A percentile compares a stretch with the other conserved stretches of the same genome.
Conservation (phyloP, 2,888 invertebrate species). For the Zele albiditarsus region DNA sequence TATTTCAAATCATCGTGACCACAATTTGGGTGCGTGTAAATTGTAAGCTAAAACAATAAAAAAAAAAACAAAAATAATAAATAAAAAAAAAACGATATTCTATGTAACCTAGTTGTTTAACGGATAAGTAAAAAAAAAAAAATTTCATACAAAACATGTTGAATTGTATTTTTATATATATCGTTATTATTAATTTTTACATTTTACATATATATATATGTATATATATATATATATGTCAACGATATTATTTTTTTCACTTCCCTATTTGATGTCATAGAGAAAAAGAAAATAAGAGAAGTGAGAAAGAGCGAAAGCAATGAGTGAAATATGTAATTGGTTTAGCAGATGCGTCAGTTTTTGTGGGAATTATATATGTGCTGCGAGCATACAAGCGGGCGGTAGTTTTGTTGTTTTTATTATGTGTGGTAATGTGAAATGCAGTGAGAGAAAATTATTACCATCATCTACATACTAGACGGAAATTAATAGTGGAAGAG, state of each 20-base stretch:
- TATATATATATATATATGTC: background rate
- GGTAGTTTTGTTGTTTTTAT: constrained; percentile 41
- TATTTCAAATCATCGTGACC: constrained; percentile 49
- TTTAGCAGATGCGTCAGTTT: constrained; percentile 36
- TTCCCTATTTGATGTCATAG: background rate
- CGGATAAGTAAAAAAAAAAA: constrained; percentile 54
- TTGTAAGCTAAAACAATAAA: constrained; percentile 23
- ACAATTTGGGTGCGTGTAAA: constrained; percentile 54
- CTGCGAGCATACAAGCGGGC: constrained; percentile 12
- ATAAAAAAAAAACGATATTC: constrained; percentile 52
- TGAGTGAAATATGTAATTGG: constrained; percentile 19
- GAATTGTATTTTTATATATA: constrained; percentile 26
- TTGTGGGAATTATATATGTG: constrained; percentile 17
- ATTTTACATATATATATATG: constrained; percentile 1
- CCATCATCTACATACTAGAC: background rate
- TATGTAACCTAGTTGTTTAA: constrained; percentile 64
- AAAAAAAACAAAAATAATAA: constrained; percentile 4
- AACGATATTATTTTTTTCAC: constrained; percentile 2
- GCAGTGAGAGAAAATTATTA: constrained; percentile 27
- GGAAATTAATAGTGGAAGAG: background rate
- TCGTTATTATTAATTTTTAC: background rate
- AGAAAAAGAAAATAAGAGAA: background rate
- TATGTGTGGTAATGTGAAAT: constrained; percentile 47
- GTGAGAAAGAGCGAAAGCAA: constrained; percentile 8
- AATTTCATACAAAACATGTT: constrained; percentile 59